Conservation (phyloP, 2,888 invertebrate genomes). For the Merodon equestris region DNA sequence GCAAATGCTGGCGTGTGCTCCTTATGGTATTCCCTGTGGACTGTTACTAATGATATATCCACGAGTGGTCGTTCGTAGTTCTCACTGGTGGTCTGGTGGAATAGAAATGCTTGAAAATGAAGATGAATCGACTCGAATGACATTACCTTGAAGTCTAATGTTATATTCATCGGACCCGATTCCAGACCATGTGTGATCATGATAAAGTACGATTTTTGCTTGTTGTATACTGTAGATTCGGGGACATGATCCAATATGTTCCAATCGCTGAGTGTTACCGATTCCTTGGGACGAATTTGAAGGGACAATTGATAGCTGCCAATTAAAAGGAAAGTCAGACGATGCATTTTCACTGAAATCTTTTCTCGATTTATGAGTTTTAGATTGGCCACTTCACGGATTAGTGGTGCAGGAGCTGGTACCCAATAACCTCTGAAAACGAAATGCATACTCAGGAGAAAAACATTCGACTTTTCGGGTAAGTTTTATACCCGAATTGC, state of each 20-base stretch:
- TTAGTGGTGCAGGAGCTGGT: conserved; percentile 71
- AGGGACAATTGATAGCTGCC: conserved; percentile 72
- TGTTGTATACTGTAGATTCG: conserved; percentile 70
- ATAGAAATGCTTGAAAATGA: background rate
- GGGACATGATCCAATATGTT: conserved; percentile 71
- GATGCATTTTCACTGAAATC: conserved; percentile 64
- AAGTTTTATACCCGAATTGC: conserved; percentile 72
- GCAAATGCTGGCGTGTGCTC: conserved; percentile 74
- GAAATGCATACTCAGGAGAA: too few species aligned
- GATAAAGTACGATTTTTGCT: conserved; percentile 72
- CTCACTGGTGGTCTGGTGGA: conserved; percentile 68
- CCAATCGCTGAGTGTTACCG: conserved; percentile 71
- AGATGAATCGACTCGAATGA: too few species aligned
- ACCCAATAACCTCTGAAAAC: conserved; percentile 74
- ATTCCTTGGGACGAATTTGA: conserved; percentile 72
- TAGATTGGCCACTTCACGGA: conserved; percentile 71
- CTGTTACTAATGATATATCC: conserved; percentile 73
- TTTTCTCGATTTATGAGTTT: conserved; percentile 66
- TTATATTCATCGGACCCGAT: conserved; percentile 71
- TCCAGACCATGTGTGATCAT: conserved; percentile 73
- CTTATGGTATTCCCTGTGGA: conserved; percentile 73
- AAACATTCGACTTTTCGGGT: too few species aligned
- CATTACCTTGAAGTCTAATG: conserved; percentile 72
- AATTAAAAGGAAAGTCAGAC: conserved; percentile 70
- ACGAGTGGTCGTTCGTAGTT: conserved; percentile 71